Evolutionary conservation across 2,888 invertebrate species (phyloP).

Genomic region (Eupsilia transversa): DNA sequence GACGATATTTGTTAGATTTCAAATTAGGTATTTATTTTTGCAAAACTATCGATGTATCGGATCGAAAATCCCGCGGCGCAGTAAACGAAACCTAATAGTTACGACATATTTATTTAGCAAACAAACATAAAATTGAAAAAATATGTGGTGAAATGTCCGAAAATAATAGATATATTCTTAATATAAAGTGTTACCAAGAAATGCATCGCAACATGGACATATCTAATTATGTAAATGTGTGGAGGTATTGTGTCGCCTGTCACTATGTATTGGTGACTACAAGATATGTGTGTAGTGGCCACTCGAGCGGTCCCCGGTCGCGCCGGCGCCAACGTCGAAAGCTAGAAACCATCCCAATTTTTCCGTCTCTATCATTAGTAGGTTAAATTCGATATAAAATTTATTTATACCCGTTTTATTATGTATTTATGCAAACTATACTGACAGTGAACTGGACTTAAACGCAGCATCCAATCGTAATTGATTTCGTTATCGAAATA

Average conservation of each 20-base stretch:
- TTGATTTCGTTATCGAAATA: conserved; percentile 77
- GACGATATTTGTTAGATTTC: neutral
- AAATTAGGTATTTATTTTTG: neutral
- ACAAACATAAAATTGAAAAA: conserved; percentile 23
- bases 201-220: conserved; percentile 67
- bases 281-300: conserved; percentile 65
- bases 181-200: conserved; percentile 63
- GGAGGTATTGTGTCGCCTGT: conserved; percentile 71
- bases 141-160: conserved; percentile 38
- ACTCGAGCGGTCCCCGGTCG: conserved; percentile 63
- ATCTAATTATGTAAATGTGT: conserved; percentile 77
- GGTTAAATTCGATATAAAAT: conserved; percentile 76
- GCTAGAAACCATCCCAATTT: conserved; percentile 78
- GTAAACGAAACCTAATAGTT: neutral
- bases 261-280: conserved; percentile 64
- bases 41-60: neutral
- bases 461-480: conserved; percentile 76
- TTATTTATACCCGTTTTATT: conserved; percentile 77
- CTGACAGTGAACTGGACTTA: conserved; percentile 75
- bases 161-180: conserved; percentile 12
- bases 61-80: neutral
- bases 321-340: conserved; percentile 79
- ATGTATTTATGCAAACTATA: conserved; percentile 81
- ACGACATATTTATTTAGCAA: conserved; percentile 21
- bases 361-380: conserved; percentile 79